Evolutionary conservation across 1,140 invertebrate genomes (phyloP).

Genomic region (Thereuonema tuberculata): DNA sequence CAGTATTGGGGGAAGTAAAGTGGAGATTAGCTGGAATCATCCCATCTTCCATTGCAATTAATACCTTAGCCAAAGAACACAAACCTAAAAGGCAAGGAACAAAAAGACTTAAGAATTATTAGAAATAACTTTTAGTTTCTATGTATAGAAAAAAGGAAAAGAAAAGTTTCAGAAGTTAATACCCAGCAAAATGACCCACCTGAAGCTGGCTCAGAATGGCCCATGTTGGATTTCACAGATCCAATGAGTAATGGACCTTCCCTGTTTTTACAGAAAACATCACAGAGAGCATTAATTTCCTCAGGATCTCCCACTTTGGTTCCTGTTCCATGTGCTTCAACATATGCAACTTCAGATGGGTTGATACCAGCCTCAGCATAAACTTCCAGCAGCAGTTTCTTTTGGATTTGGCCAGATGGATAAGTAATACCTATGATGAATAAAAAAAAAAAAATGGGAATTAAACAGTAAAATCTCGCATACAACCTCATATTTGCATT

Average conservation of each 20-base stretch:
- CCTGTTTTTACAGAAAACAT: conserved; percentile 51
- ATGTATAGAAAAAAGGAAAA: not conserved
- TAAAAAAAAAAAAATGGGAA: not conserved
- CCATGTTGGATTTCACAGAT: conserved; percentile 85
- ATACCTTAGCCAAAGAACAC: conserved; percentile 21
- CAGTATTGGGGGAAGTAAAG: conserved; percentile 38
- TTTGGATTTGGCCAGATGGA: conserved; percentile 38
- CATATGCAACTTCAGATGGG: conserved; percentile 36
- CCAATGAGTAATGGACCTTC: conserved; percentile 60
- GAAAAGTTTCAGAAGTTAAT: not conserved
- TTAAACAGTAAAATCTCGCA: not conserved
- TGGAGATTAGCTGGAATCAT: conserved; percentile 43
- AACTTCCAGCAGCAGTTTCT: conserved; percentile 34
- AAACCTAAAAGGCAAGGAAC: conserved; percentile 22
- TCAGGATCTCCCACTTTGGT: conserved; percentile 46
- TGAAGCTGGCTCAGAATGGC: conserved; percentile 80
- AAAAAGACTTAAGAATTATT: not conserved
- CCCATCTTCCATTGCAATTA: conserved; percentile 39
- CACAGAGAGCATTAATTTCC: conserved; percentile 71
- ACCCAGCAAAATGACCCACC: conserved; percentile 32
- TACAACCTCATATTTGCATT: not conserved
- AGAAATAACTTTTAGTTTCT: not conserved
- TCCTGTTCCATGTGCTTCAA: conserved; percentile 46
- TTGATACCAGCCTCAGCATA: conserved; percentile 37
- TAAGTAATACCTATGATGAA: conserved; percentile 3